Conservation (phyloP, 2,888 invertebrate species). For the Dasypogon diadema region DNA sequence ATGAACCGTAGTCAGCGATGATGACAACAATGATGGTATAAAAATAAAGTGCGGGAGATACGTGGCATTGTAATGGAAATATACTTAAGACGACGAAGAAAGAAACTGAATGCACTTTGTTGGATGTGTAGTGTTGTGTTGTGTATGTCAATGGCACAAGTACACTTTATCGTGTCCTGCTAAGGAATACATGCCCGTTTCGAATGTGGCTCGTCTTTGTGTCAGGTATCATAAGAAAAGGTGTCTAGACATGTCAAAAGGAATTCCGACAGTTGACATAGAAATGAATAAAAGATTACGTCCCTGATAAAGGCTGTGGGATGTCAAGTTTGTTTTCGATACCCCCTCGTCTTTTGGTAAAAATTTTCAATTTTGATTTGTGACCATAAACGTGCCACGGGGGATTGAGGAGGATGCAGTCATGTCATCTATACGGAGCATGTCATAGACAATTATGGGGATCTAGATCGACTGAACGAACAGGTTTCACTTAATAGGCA, state of each 20-base stretch:
- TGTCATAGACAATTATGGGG: constrained; percentile 1
- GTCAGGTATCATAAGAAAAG: constrained; percentile 25
- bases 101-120: neutral
- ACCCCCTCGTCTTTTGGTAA: neutral
- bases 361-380: neutral
- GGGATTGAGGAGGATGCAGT: neutral
- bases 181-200: neutral
- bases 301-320: neutral
- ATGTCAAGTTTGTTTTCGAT: neutral
- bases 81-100: neutral
- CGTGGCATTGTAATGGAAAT: neutral
- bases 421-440: neutral
- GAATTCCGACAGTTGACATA: constrained; percentile 24
- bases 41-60: neutral
- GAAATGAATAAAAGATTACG: constrained; percentile 26
- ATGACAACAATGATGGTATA: too few relatives aligned
- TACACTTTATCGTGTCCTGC: too few relatives aligned
- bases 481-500: constrained; percentile 50
- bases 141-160: neutral
- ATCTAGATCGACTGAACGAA: constrained; percentile 7
- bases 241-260: constrained; percentile 28
- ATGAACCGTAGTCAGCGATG: too few relatives aligned
- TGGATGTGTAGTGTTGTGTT: too few relatives aligned
- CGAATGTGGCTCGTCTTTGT: neutral
- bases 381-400: too few relatives aligned